Evolutionary conservation across 2,113 vertebrate genomes (phyloP), one percentile per base, ranked within the genome.

Genomic region (sheep (Ovis aries)): DNA sequence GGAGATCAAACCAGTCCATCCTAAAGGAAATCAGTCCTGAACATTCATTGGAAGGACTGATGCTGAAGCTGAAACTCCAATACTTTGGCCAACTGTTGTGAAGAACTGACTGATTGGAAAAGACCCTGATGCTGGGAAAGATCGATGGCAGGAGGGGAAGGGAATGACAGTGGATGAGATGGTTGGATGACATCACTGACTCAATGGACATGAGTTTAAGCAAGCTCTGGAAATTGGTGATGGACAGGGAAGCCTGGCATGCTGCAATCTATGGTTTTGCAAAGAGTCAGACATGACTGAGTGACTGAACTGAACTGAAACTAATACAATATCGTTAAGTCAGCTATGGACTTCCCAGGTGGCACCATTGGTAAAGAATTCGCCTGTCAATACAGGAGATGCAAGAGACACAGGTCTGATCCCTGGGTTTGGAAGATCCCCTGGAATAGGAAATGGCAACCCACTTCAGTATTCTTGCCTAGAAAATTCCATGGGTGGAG

Each of bases 161-260:
- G n/a, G 64, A 17, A 67, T 5, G 8, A 67, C 33, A 36, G 64
- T 1, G 0, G 17, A 21, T 21, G n/a, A 67, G 64, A 36, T 11
- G 17, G n/a, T 36, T 67, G 64, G 64, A 67, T 67, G n/a, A n/a
- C n/a, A 36, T 67, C 64, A 67, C n/a, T 2, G n/a, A 67, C 17
- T 71, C 1, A 0, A 11, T 36, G n/a, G 17, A 67, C 0, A 0
- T 36, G 17, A 36, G n/a, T 71, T 71, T 71, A 5, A 36, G n/a
- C 2, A 71, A 36, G n/a, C n/a, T 71, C 64, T 1, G 17, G 17
- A 36, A 71, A 11, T 36, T 36, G n/a, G 33, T 21, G 17, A 21
- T 71, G n/a, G 64, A 71, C n/a, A 11, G 17, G 64, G 64, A 71
- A 36, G 4, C 17, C 64, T 71, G 64, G 9, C 4, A 21, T 36